Evolutionary conservation across 2,888 invertebrate genomes (phyloP).

Genomic region (Eucera pruinosa): DNA sequence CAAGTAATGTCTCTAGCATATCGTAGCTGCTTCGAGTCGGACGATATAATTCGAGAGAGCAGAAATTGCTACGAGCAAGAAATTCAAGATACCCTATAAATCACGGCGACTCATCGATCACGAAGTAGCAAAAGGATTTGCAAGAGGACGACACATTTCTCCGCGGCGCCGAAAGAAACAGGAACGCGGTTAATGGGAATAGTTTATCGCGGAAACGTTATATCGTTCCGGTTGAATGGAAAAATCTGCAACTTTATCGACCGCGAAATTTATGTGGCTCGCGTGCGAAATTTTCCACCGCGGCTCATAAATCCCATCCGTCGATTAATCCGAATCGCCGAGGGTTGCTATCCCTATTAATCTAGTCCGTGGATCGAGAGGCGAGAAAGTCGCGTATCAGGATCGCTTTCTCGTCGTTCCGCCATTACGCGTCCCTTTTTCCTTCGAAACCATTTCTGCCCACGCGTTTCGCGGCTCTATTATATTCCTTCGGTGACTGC

Average conservation of each 20-base stretch:
- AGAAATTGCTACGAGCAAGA: too few species aligned
- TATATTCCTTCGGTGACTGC: conserved; percentile 43
- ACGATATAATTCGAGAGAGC: not conserved
- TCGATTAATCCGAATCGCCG: conserved; percentile 38
- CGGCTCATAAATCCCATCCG: conserved; percentile 26
- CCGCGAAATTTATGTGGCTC: conserved; percentile 35
- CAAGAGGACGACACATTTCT: not conserved
- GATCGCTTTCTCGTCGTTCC: conserved; percentile 50
- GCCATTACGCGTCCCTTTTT: conserved; percentile 49
- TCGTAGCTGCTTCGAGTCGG: too few species aligned
- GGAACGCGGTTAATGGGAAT: conserved; percentile 17
- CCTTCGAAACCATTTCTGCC: conserved; percentile 35
- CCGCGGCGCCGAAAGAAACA: not conserved
- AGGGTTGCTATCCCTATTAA: conserved; percentile 41
- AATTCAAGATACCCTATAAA: not conserved
- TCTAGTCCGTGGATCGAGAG: conserved; percentile 40
- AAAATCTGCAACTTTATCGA: conserved; percentile 40
- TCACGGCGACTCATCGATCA: not conserved
- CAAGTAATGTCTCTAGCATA: too few species aligned
- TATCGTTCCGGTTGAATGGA: conserved; percentile 7
- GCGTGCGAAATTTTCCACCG: conserved; percentile 6
- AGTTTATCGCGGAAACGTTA: conserved; percentile 25
- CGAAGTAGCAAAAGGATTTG: not conserved
- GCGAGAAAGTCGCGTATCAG: conserved; percentile 49
- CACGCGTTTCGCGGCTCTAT: conserved; percentile 50